phyloP scores from a whole-genome alignment of 2,113 vertebrate genomes.

The Odontesthes bonariensis region DNA sequence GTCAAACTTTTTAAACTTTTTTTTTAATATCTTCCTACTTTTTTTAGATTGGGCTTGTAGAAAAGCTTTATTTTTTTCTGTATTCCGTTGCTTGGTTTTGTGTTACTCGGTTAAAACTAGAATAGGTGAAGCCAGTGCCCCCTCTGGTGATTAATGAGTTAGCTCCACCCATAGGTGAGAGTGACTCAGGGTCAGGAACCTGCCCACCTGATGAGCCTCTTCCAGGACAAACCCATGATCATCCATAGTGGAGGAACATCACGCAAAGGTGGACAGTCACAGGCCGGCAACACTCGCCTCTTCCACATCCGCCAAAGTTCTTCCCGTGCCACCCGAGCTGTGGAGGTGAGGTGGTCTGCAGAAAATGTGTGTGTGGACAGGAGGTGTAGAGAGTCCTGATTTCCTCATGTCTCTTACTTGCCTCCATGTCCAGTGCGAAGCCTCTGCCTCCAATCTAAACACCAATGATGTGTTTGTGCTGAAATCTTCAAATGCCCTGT shows the following conservation, averaged over 20 bases:
- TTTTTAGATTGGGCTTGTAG: background rate
- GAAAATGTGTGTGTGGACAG: no score
- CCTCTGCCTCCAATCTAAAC: conserved; percentile 78
- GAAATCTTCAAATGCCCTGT: conserved; percentile 62
- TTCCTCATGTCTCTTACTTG: background rate
- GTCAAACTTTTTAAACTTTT: no score
- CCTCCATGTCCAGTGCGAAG: conserved; percentile 64
- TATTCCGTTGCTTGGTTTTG: background rate
- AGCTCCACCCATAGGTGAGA: conserved; percentile 74
- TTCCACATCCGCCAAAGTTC: conserved; percentile 85
- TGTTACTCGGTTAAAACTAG: background rate
- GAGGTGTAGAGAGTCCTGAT: background rate
- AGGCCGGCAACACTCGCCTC: conserved; percentile 70
- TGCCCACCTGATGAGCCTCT: conserved; percentile 85
- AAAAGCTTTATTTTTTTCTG: background rate
- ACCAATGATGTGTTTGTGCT: conserved; percentile 86
- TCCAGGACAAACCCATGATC: conserved; percentile 83
- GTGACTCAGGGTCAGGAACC: conserved; percentile 87
- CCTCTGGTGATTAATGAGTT: conserved; percentile 8
- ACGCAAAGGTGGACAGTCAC: conserved; percentile 76
- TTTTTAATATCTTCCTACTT: no score
- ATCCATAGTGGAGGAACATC: conserved; percentile 84
- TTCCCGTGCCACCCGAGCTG: conserved; percentile 74
- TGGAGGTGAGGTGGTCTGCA: conserved; percentile 76
- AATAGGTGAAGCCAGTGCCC: background rate